These are phyloP conservation scores for Symphodus melops DNA, from an alignment of 2,113 vertebrate species.

Conservation along the genomic window DNA sequence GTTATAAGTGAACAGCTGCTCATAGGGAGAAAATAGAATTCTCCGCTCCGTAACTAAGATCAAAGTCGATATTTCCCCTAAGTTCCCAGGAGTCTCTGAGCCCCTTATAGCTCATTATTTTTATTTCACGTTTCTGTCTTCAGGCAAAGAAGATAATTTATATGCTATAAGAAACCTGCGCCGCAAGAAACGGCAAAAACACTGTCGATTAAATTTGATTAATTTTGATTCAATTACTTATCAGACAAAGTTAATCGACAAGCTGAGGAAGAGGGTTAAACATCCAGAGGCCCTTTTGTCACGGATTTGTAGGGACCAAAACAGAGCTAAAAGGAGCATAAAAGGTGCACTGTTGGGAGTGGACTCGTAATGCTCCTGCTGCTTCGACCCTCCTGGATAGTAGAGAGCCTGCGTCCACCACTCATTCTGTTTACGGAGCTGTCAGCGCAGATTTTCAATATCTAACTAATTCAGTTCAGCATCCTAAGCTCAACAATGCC, in stretches of 20 bases:
- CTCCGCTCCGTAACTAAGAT: background rate
- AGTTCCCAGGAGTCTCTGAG: background rate
- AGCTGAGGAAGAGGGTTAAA: background rate
- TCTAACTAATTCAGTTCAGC: too few relatives aligned
- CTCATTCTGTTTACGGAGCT: too few relatives aligned
- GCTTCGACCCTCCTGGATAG: too few relatives aligned
- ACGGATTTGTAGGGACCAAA: too few relatives aligned
- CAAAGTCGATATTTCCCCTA: background rate
- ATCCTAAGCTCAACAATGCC: too few relatives aligned
- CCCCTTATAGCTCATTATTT: constrained; percentile 19
- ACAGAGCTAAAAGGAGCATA: background rate
- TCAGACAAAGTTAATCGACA: background rate
- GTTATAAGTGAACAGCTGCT: constrained; percentile 38
- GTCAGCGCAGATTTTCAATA: too few relatives aligned
- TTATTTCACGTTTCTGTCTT: background rate
- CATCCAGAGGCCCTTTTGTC: too few relatives aligned
- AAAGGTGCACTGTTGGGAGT: too few relatives aligned
- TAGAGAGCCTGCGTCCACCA: too few relatives aligned
- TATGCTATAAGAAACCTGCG: background rate
- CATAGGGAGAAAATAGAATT: background rate
- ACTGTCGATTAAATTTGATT: too few relatives aligned
- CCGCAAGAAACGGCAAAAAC: background rate
- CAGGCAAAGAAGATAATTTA: background rate
- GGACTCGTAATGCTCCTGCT: too few relatives aligned
- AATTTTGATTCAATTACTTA: too few relatives aligned